Conservation (phyloP, 1,140 invertebrate genomes). For the Bicyclus anynana region DNA sequence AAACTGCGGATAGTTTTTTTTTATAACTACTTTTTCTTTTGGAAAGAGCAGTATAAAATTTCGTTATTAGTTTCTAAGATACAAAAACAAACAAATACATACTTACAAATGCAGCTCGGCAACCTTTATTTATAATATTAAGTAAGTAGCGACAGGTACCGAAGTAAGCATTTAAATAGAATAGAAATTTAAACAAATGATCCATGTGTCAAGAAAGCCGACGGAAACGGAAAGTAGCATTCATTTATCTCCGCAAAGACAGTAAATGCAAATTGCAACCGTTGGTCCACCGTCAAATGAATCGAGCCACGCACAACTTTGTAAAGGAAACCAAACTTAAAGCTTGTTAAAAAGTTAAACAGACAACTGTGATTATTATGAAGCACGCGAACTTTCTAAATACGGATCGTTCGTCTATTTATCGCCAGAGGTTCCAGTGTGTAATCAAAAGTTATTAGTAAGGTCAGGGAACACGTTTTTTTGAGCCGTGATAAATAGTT, state of each 20-base stretch:
- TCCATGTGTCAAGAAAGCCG: constrained; percentile 1
- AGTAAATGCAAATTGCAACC: constrained; percentile 17
- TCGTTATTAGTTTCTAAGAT: no score
- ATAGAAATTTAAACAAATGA: not conserved
- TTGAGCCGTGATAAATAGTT: constrained; percentile 8
- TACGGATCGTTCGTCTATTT: constrained; percentile 61
- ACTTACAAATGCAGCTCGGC: no score
- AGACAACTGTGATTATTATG: constrained; percentile 53
- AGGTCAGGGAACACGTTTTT: constrained; percentile 21
- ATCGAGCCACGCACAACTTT: constrained; percentile 16
- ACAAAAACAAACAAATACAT: no score
- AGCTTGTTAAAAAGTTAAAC: constrained; percentile 48
- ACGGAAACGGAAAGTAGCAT: constrained; percentile 15
- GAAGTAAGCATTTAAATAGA: not conserved
- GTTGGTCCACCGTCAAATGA: constrained; percentile 11
- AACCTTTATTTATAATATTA: no score
- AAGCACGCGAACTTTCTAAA: constrained; percentile 65
- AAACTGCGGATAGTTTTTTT: no score
- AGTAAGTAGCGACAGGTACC: no score
- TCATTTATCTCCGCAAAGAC: constrained; percentile 12
- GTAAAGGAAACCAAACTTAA: constrained; percentile 14
- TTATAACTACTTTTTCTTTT: no score
- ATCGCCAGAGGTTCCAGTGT: constrained; percentile 50
- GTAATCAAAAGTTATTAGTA: constrained; percentile 25
- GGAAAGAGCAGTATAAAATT: no score